Evolutionary conservation across 2,113 vertebrate genomes (phyloP), one percentile per base, ranked within the genome.

Genomic region (Alligator sinensis): DNA sequence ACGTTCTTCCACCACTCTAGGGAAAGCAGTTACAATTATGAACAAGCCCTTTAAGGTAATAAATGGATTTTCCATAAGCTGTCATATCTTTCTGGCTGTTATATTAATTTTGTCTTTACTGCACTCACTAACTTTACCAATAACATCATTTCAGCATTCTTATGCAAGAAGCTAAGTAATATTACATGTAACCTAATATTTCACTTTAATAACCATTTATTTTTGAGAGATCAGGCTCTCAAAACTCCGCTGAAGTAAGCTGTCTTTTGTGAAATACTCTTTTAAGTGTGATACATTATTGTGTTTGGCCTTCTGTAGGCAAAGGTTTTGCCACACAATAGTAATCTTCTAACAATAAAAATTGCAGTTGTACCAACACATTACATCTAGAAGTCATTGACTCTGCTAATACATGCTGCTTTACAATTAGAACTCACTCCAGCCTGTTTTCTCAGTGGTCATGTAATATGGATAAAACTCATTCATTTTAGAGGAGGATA

Each of bases 141-240:
- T 90, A 97, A 93, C 87, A 97, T 94, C 84, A 88, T 95, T 97
- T 96, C 91, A 95, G 88, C 82, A 90, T 94, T 95, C 78, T 94
- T 93, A 93, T 87, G 84, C 89, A 97, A 90, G 34, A 95, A 95
- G 58, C 68, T 58, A 92, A 95, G 88, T 63, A 97, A 92, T 19
- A 89, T 66, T 91, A 76, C 62, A 54, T 77, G 84, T 77, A 90
- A 82, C 17, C 95, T 87, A 95, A 95, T 97, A 96, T 93, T 96
- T 97, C 96, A 96, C 85, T 97, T 96, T 96, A 97, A 97, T 96
- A 96, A 88, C 88, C 94, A 92, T 96, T 96, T 95, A 83, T 90
- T 96, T 96, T 94, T 94, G 82, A 92, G 83, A 93, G 75, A 86
- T 76, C 19, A 27, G 70, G 72, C 89, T 94, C 88, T 96, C 80